Evolutionary conservation across 2,113 vertebrate genomes (phyloP).

Genomic region (Nothoprocta pentlandii): DNA sequence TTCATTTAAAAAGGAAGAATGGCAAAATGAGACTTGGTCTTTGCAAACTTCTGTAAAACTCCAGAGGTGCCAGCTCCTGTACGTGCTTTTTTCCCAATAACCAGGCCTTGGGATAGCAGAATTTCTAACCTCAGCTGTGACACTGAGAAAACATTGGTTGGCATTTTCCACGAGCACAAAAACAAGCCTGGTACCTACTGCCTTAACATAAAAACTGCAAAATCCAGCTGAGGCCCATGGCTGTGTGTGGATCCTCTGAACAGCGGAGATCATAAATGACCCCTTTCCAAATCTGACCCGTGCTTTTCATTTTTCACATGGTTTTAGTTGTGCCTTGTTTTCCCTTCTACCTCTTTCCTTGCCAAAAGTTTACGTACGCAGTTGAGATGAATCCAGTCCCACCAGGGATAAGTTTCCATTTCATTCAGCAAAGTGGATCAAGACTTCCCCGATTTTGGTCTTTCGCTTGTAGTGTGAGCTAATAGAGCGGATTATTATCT

Average conservation of each 20-base stretch:
- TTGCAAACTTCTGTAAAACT: slow-evolving; percentile 8
- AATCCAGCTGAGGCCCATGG: neutral
- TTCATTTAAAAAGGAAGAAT: slow-evolving; percentile 30
- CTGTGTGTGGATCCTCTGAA: neutral
- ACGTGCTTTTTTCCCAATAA: neutral
- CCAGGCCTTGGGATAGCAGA: neutral
- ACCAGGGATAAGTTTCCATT: slow-evolving; percentile 5
- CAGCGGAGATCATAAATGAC: neutral
- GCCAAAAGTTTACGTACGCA: neutral
- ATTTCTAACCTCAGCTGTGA: neutral
- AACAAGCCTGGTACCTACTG: neutral
- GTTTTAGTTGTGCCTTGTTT: neutral
- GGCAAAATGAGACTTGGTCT: neutral
- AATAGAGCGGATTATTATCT: neutral
- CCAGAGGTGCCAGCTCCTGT: neutral
- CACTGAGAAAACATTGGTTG: neutral
- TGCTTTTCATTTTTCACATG: neutral
- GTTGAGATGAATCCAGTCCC: slow-evolving; percentile 11
- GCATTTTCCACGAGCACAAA: neutral
- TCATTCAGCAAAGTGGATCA: neutral
- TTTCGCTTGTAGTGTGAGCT: neutral
- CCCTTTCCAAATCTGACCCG: neutral
- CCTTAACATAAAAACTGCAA: neutral
- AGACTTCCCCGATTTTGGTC: neutral
- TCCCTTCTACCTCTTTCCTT: neutral